phyloP scores from a whole-genome alignment of 2,888 invertebrate species.

The Boloria selene region DNA sequence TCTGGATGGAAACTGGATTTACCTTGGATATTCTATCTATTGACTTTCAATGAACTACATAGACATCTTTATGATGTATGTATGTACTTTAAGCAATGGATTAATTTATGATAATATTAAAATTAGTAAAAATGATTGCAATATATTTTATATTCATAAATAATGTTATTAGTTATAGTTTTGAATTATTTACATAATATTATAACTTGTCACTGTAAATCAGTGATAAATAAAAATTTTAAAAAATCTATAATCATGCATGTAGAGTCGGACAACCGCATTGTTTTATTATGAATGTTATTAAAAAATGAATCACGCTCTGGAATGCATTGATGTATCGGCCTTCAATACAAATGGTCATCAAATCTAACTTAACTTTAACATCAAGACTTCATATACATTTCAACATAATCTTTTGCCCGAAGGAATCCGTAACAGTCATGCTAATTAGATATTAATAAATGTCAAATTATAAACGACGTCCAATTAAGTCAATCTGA shows the following conservation, averaged over 20 bases:
- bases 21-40: no score
- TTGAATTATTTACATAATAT: no score
- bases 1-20: not conserved
- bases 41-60: no score
- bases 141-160: no score
- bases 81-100: no score
- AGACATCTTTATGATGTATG: no score
- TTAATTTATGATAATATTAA: no score
- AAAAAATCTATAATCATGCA: not conserved
- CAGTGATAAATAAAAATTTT: not conserved
- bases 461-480: not conserved
- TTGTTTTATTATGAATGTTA: conserved; percentile 44
- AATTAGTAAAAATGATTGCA: no score
- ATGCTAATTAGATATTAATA: not conserved
- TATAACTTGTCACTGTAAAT: no score
- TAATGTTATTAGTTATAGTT: no score
- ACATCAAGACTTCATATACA: conserved; percentile 9
- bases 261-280: conserved; percentile 33
- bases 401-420: conserved; percentile 6
- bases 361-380: conserved; percentile 22
- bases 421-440: not conserved
- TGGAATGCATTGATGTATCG: conserved; percentile 45
- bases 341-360: conserved; percentile 28
- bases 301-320: conserved; percentile 49
- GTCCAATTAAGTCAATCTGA: not conserved